Conservation (phyloP, 1,140 invertebrate genomes). For the Maconellicoccus hirsutus region DNA sequence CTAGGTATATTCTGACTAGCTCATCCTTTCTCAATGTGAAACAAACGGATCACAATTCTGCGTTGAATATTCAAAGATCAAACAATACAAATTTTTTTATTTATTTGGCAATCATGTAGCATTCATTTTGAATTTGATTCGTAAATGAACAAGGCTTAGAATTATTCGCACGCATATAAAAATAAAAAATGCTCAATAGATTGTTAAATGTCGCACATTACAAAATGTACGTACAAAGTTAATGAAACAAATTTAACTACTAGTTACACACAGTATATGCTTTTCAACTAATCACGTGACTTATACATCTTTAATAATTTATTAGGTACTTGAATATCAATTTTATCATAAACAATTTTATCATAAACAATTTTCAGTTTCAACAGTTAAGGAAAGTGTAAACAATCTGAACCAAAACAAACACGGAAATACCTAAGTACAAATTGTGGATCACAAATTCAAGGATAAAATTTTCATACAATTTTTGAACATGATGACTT, state of each 20-base stretch:
- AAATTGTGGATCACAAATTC: no score
- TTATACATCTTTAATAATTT: no score
- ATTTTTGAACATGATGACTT: no score
- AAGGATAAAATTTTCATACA: no score
- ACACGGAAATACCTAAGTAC: no score
- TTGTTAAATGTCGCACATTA: neutral
- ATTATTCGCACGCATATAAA: neutral
- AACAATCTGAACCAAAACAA: no score
- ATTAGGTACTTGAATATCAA: no score
- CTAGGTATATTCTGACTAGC: constrained; percentile 8
- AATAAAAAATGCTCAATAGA: constrained; percentile 4
- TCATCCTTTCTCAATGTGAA: neutral
- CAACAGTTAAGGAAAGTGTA: no score
- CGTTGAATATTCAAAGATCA: neutral
- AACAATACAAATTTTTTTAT: neutral
- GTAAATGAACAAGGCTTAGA: neutral
- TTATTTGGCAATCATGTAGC: neutral
- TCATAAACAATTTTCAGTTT: no score
- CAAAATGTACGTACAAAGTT: neutral
- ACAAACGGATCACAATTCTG: neutral
- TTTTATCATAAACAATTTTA: no score
- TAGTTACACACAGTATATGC: no score
- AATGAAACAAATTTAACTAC: neutral
- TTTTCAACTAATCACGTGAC: no score
- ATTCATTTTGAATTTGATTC: neutral